Evolutionary conservation across 2,888 invertebrate species (phyloP).

Genomic region (Tyria jacobaeae): DNA sequence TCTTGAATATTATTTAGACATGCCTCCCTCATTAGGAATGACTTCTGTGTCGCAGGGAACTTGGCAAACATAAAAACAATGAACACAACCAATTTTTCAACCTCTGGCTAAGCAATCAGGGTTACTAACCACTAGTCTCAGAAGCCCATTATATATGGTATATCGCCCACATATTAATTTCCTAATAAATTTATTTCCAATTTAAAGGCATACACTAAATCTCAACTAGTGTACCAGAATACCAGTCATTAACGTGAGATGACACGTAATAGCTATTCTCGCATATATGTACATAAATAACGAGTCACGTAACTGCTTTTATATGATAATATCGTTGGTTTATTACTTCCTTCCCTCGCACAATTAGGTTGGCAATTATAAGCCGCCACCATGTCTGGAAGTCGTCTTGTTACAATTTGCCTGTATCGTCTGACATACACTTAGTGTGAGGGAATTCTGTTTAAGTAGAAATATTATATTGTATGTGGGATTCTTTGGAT

Average conservation of each 20-base stretch:
- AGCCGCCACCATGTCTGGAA: slow-evolving; percentile 38
- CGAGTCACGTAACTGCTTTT: slow-evolving; percentile 42
- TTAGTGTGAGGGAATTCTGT: slow-evolving; percentile 14
- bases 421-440: slow-evolving; percentile 21
- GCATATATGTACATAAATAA: slow-evolving; percentile 32
- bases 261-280: slow-evolving; percentile 27
- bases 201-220: not conserved
- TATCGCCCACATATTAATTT: too few species aligned
- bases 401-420: slow-evolving; percentile 32
- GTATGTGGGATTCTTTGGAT: not conserved
- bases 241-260: slow-evolving; percentile 6
- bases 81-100: too few species aligned
- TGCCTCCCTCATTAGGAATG: too few species aligned
- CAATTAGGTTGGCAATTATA: slow-evolving; percentile 39
- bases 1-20: too few species aligned
- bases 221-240: not conserved
- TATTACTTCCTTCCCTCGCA: slow-evolving; percentile 44
- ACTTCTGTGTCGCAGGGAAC: too few species aligned
- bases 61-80: too few species aligned
- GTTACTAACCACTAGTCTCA: too few species aligned
- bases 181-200: not conserved
- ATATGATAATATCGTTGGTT: slow-evolving; percentile 52
- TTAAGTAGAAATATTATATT: not conserved
- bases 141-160: too few species aligned
- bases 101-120: too few species aligned